Evolutionary conservation across 1,140 invertebrate species (phyloP).

Genomic region (Dreissena polymorpha): DNA sequence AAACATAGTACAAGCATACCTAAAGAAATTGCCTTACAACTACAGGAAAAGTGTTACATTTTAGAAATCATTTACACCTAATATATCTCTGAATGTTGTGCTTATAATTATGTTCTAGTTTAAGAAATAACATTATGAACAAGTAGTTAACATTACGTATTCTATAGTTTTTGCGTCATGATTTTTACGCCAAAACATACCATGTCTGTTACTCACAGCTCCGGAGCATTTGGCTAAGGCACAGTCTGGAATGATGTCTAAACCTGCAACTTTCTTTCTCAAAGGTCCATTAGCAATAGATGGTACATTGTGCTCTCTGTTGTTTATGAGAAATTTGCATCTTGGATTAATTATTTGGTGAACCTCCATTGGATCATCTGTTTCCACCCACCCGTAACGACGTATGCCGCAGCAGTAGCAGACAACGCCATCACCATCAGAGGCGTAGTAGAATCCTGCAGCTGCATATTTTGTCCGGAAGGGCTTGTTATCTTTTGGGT

Average conservation of each 20-base stretch:
- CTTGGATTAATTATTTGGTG: conserved; percentile 26
- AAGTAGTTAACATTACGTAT: conserved; percentile 7
- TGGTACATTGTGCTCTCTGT: conserved; percentile 39
- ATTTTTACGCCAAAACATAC: not conserved
- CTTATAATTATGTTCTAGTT: not conserved
- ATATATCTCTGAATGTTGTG: not conserved
- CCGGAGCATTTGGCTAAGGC: too few relatives aligned
- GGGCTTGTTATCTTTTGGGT: conserved; percentile 44
- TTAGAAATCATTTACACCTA: not conserved
- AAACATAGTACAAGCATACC: too few relatives aligned
- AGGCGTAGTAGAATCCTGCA: conserved; percentile 48
- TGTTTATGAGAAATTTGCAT: conserved; percentile 42
- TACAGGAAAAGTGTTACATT: not conserved
- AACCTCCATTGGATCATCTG: conserved; percentile 34
- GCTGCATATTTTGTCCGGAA: conserved; percentile 23
- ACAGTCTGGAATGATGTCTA: conserved; percentile 23
- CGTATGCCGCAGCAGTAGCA: conserved; percentile 50
- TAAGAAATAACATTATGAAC: not conserved
- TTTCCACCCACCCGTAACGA: conserved; percentile 19
- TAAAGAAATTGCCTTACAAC: not conserved
- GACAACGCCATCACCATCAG: conserved; percentile 33
- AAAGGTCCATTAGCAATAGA: conserved; percentile 18
- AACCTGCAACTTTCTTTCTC: not conserved
- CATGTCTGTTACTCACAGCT: not conserved
- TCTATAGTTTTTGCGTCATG: not conserved